Conservation (phyloP, 2,888 invertebrate species). For the Lochmaea capreae region DNA sequence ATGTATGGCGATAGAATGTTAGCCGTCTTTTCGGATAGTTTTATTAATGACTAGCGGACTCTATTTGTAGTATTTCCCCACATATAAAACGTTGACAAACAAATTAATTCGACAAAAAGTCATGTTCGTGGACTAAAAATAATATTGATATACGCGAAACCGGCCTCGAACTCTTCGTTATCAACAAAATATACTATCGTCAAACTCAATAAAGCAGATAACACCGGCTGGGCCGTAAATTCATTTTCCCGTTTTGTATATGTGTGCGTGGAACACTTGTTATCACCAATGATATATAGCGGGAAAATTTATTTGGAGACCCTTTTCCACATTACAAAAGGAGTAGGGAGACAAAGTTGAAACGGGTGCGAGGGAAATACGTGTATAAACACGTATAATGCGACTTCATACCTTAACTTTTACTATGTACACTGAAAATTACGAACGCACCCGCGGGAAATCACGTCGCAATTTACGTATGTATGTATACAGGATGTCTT, state of each 20-base stretch:
- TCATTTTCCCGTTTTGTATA: constrained; percentile 14
- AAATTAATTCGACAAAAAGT: neutral
- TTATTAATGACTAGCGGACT: no score
- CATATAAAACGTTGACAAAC: no score
- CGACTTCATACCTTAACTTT: constrained; percentile 36
- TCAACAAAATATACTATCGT: neutral
- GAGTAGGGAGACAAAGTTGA: constrained; percentile 7
- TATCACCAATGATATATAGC: constrained; percentile 24
- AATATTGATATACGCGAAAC: neutral
- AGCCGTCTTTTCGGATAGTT: no score
- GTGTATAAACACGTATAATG: constrained; percentile 18
- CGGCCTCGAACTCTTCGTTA: neutral
- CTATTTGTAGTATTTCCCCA: no score
- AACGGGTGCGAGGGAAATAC: neutral
- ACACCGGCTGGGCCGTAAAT: constrained; percentile 18
- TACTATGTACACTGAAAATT: constrained; percentile 41
- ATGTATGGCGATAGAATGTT: no score
- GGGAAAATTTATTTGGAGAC: constrained; percentile 21
- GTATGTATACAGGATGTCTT: neutral
- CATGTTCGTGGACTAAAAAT: neutral
- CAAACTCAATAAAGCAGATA: constrained; percentile 6
- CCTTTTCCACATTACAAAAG: constrained; percentile 6
- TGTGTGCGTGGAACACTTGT: constrained; percentile 24
- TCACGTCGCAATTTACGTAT: constrained; percentile 55
- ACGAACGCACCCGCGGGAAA: constrained; percentile 53